Conservation (phyloP, 2,113 vertebrate genomes). For the Phrynocephalus versicolor region DNA sequence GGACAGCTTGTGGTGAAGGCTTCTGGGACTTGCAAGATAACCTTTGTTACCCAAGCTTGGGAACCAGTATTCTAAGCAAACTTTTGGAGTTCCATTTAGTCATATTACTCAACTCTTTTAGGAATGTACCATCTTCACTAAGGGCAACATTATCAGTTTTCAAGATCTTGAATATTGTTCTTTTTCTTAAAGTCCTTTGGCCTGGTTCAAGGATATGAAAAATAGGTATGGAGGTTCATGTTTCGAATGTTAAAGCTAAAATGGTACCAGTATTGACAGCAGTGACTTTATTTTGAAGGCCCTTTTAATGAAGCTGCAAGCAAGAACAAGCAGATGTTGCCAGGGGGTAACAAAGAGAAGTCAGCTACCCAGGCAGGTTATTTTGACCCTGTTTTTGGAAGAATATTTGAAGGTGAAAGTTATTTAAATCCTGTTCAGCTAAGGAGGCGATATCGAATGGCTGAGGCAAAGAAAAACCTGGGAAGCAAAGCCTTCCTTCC, state of each 20-base stretch:
- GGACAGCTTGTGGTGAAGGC: no score
- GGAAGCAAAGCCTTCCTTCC: slow-evolving; percentile 82
- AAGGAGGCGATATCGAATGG: slow-evolving; percentile 75
- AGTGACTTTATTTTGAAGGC: slow-evolving; percentile 68
- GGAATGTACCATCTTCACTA: not conserved
- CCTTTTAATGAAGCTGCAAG: slow-evolving; percentile 84
- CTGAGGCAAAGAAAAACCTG: slow-evolving; percentile 84
- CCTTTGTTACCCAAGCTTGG: no score
- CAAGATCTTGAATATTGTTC: not conserved
- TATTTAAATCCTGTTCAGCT: slow-evolving; percentile 77
- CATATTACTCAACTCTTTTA: not conserved
- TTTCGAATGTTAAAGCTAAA: slow-evolving; percentile 41
- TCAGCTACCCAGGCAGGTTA: slow-evolving; percentile 83
- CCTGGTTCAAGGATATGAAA: not conserved
- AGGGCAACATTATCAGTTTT: not conserved
- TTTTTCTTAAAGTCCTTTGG: not conserved
- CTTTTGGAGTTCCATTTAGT: no score
- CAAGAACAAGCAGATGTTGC: slow-evolving; percentile 84
- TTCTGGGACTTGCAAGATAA: no score
- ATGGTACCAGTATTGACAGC: not conserved
- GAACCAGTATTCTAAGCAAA: no score
- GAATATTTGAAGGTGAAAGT: slow-evolving; percentile 84
- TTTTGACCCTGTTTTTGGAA: slow-evolving; percentile 80
- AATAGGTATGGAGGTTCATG: no score
- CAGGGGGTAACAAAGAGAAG: slow-evolving; percentile 71